phyloP scores from a whole-genome alignment of 2,113 vertebrate species.

The Lathamus discolor region DNA sequence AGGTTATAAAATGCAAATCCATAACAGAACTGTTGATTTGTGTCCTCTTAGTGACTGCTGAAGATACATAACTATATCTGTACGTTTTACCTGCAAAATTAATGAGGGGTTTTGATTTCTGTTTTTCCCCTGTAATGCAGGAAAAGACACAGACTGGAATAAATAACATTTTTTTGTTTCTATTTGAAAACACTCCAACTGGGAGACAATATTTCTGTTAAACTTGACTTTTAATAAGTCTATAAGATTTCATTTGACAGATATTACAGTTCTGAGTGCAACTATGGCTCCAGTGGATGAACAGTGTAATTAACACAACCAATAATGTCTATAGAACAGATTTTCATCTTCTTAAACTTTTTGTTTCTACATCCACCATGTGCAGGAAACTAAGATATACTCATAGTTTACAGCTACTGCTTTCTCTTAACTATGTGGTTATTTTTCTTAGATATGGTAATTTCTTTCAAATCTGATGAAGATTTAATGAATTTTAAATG shows the following conservation, averaged over 20 bases:
- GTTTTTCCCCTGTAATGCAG: neutral
- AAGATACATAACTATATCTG: conserved; percentile 3
- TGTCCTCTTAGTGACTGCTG: neutral
- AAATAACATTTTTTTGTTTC: neutral
- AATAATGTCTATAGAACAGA: neutral
- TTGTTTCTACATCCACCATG: neutral
- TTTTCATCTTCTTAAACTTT: neutral
- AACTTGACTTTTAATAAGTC: neutral
- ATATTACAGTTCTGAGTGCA: neutral
- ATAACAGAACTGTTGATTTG: conserved; percentile 42
- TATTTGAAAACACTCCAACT: conserved; percentile 15
- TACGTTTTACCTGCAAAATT: neutral
- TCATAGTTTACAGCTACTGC: neutral
- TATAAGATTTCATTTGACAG: neutral
- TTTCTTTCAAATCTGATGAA: neutral
- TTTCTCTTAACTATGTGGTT: neutral
- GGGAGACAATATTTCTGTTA: neutral
- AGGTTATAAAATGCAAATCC: neutral
- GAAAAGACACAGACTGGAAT: conserved; percentile 8
- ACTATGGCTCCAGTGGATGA: neutral
- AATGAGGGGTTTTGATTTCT: neutral
- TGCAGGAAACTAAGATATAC: neutral
- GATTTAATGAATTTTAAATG: conserved; percentile 1
- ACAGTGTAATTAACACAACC: neutral
- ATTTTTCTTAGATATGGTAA: neutral